These are phyloP conservation scores for Fragum whitleyi DNA, from an alignment of 2,888 invertebrate genomes.

Conservation along the genomic window DNA sequence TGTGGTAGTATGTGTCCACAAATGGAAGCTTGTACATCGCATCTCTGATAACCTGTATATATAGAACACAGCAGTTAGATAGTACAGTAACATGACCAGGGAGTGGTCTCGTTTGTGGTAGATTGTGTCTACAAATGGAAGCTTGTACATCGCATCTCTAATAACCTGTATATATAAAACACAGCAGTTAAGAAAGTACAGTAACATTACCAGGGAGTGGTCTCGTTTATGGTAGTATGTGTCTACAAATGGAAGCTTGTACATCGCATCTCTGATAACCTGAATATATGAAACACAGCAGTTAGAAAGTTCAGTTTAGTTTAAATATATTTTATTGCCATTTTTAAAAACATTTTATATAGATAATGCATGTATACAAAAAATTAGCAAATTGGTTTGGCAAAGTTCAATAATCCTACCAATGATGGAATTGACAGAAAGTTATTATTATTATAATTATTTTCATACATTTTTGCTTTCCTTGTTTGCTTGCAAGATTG, in stretches of 20 bases:
- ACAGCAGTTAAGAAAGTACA: constrained; percentile 51
- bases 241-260: constrained; percentile 81
- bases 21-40: constrained; percentile 81
- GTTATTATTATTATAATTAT: too few relatives aligned
- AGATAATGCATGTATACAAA: too few relatives aligned
- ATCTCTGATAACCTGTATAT: constrained; percentile 77
- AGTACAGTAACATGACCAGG: constrained; percentile 81
- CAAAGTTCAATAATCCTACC: too few relatives aligned
- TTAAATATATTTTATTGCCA: too few relatives aligned
- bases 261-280: constrained; percentile 80
- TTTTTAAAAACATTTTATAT: too few relatives aligned
- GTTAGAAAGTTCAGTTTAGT: neutral
- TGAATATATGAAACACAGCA: constrained; percentile 51
- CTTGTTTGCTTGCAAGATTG: too few relatives aligned
- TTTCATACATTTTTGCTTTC: too few relatives aligned
- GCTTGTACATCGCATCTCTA: constrained; percentile 77
- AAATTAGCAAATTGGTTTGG: too few relatives aligned
- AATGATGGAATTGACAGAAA: too few relatives aligned
- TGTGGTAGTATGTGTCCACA: constrained; percentile 83
- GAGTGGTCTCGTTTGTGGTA: constrained; percentile 83
- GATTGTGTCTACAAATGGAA: constrained; percentile 83
- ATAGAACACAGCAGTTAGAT: neutral
- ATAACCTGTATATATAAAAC: constrained; percentile 75
- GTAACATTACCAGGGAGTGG: constrained; percentile 81
- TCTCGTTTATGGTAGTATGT: constrained; percentile 84